Evolutionary conservation across 2,797 vertebrate species (phyloP), one percentile per base, ranked within the genome.

Genomic region (Okamejei kenojei): DNA sequence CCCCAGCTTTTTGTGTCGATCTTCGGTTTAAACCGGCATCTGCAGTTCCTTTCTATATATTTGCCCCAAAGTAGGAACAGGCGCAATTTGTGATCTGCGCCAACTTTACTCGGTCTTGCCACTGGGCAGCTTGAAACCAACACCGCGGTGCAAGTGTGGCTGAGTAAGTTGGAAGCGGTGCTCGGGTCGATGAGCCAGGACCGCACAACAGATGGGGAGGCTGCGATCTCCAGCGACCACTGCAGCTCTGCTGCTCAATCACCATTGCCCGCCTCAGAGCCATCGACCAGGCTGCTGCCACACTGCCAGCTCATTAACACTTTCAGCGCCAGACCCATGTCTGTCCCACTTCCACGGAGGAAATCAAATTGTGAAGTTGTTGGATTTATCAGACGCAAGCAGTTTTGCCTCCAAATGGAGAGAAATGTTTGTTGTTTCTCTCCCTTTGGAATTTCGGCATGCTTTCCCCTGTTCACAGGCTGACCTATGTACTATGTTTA

Each of bases 121-220:
- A 35, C 38, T 10, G 23, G 80, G 45, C 45, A 82, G 4, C 61
- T 21, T 35, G 61, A 35, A 68, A 15, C n/a, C 4, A n/a, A 32
- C 65, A 21, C 32, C 68, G 15, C 68, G 84, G 84, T 65, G 21
- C n/a, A 63, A 65, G n/a, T 68, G 61, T 17, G 32, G 61, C 61
- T 65, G n/a, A 88, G 68, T 88, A 15, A 8, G 29, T 88, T 19
- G 65, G 65, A 21, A 7, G 32, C n/a, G 68, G 32, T 35, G 61
- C 68, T 35, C 65, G 61, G 63, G 5, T 88, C 63, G 61, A n/a
- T 35, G 15, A 88, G 35, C 61, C 17, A 32, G 15, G 19, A 63
- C 65, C 32, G 32, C 61, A 68, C 61, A 88, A 68, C 84, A 88
- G 84, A 68, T 88, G 84, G 61, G 61, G 61, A 88, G 84, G 84